phyloP scores from a whole-genome alignment of 2,888 invertebrate genomes.

The Itoplectis maculator region DNA sequence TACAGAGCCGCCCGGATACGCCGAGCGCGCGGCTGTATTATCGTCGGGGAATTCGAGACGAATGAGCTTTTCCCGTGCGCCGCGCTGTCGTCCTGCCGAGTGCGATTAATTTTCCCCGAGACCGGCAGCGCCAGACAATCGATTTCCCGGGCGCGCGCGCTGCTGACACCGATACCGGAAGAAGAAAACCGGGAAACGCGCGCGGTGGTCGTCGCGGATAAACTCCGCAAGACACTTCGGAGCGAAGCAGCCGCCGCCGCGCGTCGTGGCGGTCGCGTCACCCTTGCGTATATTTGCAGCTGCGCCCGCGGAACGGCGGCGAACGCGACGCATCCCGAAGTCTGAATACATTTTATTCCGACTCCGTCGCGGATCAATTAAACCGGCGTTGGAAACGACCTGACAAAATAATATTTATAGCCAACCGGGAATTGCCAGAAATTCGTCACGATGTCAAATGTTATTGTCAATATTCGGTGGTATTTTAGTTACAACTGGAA shows the following conservation, averaged over 20 bases:
- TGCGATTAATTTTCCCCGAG: conserved; percentile 43
- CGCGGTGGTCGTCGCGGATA: conserved; percentile 6
- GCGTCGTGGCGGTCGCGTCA: not conserved
- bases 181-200: conserved; percentile 8
- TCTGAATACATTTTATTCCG: no score
- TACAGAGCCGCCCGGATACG: conserved; percentile 5
- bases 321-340: no score
- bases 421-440: no score
- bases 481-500: no score
- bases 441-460: no score
- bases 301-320: not conserved
- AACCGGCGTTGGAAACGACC: no score
- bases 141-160: no score
- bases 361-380: no score
- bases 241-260: no score
- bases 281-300: not conserved
- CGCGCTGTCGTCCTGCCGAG: conserved; percentile 15
- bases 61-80: conserved; percentile 30
- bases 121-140: conserved; percentile 37
- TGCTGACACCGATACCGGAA: conserved; percentile 32
- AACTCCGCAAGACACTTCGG: conserved; percentile 13
- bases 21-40: conserved; percentile 37
- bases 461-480: no score
- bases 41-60: conserved; percentile 41
- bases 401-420: no score